Evolutionary conservation across 2,888 invertebrate species (phyloP), one percentile per base, ranked within the genome.

Genomic region (Acleris cristana): DNA sequence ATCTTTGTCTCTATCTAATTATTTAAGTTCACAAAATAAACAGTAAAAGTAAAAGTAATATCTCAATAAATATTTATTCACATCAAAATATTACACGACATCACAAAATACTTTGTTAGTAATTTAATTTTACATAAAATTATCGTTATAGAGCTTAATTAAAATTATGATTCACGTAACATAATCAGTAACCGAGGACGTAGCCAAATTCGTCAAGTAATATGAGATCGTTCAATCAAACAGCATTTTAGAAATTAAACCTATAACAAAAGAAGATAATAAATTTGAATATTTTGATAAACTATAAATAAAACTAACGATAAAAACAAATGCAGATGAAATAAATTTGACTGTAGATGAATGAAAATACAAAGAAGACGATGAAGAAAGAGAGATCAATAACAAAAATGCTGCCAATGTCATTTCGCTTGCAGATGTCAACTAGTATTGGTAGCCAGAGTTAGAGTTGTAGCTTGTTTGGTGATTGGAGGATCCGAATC

Each of bases 371-470:
- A 26, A 19, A 7, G n/a, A n/a, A 58, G 14, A 40, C 14, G 12
- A 40, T 40, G 18, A 18, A 48, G 8, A 49, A 48, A 48, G 40
- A 14, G 14, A 3, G 14, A 40, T 14, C 1, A 14, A 40, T 40
- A 19, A 14, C 5, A 48, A 5, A 21, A 44, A 54, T 18, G 34
- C 34, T 57, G 23, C 4, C 0, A 4, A 3, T 48, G 30, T 34
- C 30, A 34, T 51, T 34, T 34, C 14, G 18, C 14, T 30, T 30
- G 1, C 14, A 34, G 19, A n/a, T 23, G 40, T 10, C 3, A 5
- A 10, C 73, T 74, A 83, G 59, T 82, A 87, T 23, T 66, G 74
- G 66, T 89, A 89, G 2, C 88, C 89, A 7, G 80, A 78, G 67
- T 81, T 84, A 1, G 80, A 51, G 57, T 79, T 85, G 71, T 83